A percentile compares a stretch with the other conserved stretches of the same genome.
Evolutionary conservation across 2,113 vertebrate species (phyloP).

Genomic region (Plestiodon gilberti): DNA sequence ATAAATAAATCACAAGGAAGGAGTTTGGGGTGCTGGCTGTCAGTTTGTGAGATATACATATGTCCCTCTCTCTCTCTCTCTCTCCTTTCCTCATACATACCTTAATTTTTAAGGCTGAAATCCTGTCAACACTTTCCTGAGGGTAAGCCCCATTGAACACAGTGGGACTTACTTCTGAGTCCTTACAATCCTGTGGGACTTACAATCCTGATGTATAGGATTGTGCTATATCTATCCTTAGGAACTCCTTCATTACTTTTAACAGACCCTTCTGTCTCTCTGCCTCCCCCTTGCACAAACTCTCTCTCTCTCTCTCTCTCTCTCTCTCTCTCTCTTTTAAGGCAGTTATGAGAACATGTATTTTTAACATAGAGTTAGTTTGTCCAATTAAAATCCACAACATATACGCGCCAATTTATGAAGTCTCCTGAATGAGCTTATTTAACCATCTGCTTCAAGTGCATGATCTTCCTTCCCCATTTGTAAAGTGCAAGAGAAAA

Average conservation of each 20-base stretch:
- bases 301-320: too few species aligned
- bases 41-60: neutral
- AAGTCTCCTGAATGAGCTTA: neutral
- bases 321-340: neutral
- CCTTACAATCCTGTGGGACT: too few species aligned
- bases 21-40: neutral
- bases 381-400: neutral
- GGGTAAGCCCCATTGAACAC: too few species aligned
- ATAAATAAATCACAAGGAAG: constrained; percentile 19
- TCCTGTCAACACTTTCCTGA: too few species aligned
- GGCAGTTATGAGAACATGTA: neutral
- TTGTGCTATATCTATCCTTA: too few species aligned
- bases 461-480: too few species aligned
- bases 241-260: neutral
- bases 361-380: neutral
- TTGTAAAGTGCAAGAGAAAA: neutral
- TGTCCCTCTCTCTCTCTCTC: neutral
- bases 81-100: neutral
- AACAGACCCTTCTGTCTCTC: neutral
- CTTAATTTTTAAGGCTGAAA: neutral
- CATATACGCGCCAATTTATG: neutral
- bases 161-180: too few species aligned
- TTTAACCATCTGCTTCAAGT: neutral
- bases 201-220: too few species aligned
- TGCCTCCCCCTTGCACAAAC: too few species aligned